phyloP scores from a whole-genome alignment of 1,140 invertebrate species.

The Galleria mellonella region DNA sequence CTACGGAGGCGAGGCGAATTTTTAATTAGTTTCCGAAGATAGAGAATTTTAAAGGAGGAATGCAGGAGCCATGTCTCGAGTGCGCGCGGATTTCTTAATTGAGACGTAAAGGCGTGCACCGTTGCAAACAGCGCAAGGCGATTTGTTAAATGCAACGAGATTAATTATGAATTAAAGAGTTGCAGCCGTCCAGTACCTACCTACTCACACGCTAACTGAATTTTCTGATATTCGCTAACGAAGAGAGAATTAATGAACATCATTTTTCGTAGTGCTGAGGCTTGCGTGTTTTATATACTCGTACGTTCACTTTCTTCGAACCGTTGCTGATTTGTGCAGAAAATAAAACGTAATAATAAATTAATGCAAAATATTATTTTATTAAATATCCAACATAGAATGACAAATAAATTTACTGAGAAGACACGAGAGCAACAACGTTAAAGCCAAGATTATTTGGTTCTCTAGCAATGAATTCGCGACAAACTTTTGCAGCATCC shows the following conservation, averaged over 20 bases:
- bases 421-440: slow-evolving; percentile 85
- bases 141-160: slow-evolving; percentile 45
- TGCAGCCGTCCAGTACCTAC: slow-evolving; percentile 17
- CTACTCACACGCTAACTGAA: slow-evolving; percentile 16
- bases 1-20: slow-evolving; percentile 67
- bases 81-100: slow-evolving; percentile 64
- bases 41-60: slow-evolving; percentile 65
- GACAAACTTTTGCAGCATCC: slow-evolving; percentile 86
- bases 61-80: slow-evolving; percentile 51
- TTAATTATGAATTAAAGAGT: slow-evolving; percentile 51
- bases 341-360: background rate
- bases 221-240: slow-evolving; percentile 31
- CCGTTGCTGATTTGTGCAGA: background rate
- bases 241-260: slow-evolving; percentile 35
- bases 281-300: slow-evolving; percentile 26
- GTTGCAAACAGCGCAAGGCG: slow-evolving; percentile 25
- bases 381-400: background rate
- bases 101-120: slow-evolving; percentile 39
- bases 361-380: background rate
- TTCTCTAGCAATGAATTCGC: slow-evolving; percentile 87
- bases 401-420: slow-evolving; percentile 85
- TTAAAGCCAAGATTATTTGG: slow-evolving; percentile 89
- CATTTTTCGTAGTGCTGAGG: slow-evolving; percentile 28
- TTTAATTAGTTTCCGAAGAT: slow-evolving; percentile 74
- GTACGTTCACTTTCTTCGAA: slow-evolving; percentile 1